phyloP scores from a whole-genome alignment of 2,797 vertebrate genomes.

The Leontopithecus rosalia region DNA sequence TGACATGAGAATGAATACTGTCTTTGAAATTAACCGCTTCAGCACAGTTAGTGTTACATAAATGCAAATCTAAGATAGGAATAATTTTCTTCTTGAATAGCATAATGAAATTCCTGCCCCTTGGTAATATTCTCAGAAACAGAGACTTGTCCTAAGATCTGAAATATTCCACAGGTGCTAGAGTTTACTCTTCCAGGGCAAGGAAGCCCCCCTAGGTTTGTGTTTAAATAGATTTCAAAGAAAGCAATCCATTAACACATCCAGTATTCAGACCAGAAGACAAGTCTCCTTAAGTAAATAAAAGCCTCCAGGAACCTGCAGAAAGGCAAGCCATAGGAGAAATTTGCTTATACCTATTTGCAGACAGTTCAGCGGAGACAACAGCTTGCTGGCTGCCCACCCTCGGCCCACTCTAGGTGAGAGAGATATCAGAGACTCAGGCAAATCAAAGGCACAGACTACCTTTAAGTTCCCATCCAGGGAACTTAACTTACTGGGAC shows the following conservation, averaged over 20 bases:
- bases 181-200: not conserved
- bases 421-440: not conserved
- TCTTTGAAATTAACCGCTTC: not conserved
- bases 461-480: not conserved
- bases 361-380: not conserved
- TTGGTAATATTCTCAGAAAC: not conserved
- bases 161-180: not conserved
- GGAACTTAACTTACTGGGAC: not conserved
- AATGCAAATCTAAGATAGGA: not conserved
- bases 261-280: slow-evolving; percentile 5
- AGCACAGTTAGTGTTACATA: not conserved
- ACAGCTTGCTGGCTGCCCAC: fast-evolving
- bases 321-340: slow-evolving; percentile 24
- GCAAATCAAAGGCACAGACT: not conserved
- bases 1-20: not conserved
- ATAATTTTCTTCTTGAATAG: not conserved
- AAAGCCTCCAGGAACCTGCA: not conserved
- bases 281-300: not conserved
- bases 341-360: not conserved
- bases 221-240: slow-evolving; percentile 30
- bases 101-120: not conserved
- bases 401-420: not conserved
- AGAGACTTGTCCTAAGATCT: not conserved
- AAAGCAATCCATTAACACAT: slow-evolving; percentile 32
- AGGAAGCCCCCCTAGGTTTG: not conserved